Base-by-base conservation (phyloP, 2,888 invertebrate genomes). In the Boloria euphrosyne region DNA sequence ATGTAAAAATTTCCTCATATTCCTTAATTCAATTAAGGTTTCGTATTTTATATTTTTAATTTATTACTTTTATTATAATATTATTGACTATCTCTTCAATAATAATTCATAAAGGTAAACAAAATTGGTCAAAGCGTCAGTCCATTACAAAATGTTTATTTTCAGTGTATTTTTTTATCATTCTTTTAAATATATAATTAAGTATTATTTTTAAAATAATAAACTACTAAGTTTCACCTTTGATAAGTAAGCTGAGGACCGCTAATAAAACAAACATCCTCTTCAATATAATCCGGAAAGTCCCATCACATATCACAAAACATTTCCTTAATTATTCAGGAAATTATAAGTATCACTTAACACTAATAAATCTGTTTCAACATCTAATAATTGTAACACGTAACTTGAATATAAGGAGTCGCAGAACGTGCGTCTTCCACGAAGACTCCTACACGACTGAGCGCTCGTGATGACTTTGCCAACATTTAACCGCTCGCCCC, bases 211-310 rank as follows among this genome's bases (percentile, higher is more conserved):
- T n/a, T 57, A 38, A 43, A 44, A 44, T 44, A 57, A 46, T n/a
- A 46, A 57, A 46, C 27, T 31, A 31, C 22, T 46, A 57, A 46
- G 16, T 27, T 14, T 57, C 57, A 57, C 57, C 57, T 57, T 57
- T 57, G 57, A 57, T 57, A 13, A 90, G 82, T 78, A 91, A 84
- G 80, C 85, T 84, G 77, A 90, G 73, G 73, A 89, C 78, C 73
- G 80, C 80, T 74, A 89, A 80, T 80, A 85, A 78, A 81, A 89
- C 77, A 84, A 87, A 87, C 90, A 91, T 91, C 89, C 89, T 90
- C 81, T 83, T 81, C 74, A 80, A 79, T 75, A 80, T 80, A 80
- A 75, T 79, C 79, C 76, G 75, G 82, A 81, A 79, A 80, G 81
- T 86, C 82, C 79, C 81, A 83, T 86, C 86, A 88, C 89, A 84